These are phyloP conservation scores for Scalopus aquaticus DNA, from an alignment of 2,113 vertebrate species.

Conservation along the genomic window DNA sequence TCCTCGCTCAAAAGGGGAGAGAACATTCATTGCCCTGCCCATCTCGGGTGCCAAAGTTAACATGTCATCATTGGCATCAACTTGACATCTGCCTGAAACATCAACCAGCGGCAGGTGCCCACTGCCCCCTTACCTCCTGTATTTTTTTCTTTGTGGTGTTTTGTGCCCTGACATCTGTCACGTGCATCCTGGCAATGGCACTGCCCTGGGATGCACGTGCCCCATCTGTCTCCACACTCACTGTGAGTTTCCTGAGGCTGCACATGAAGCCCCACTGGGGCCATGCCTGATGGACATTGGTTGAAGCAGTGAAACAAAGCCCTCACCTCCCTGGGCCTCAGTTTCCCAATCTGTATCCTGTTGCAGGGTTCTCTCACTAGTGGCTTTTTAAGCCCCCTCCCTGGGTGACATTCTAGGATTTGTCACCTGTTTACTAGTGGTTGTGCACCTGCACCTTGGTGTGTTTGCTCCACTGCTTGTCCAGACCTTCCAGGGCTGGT, in stretches of 20 bases:
- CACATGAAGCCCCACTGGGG: not conserved
- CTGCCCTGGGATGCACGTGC: not conserved
- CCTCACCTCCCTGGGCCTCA: not conserved
- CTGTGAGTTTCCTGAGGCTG: not conserved
- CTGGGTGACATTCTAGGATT: not conserved
- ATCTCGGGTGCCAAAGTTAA: not conserved
- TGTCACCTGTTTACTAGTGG: not conserved
- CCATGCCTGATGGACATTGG: too few relatives aligned
- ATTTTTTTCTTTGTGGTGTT: not conserved
- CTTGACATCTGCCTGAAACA: not conserved
- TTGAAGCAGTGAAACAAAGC: not conserved
- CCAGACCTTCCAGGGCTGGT: slow-evolving; percentile 18
- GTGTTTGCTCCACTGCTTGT: not conserved
- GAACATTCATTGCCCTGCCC: not conserved
- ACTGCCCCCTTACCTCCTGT: not conserved
- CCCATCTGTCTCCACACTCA: not conserved
- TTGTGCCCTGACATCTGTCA: not conserved
- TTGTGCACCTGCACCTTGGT: slow-evolving; percentile 21
- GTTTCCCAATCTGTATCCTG: not conserved
- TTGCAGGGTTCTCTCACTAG: not conserved
- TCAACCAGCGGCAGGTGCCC: accelerated
- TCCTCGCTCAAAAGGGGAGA: not conserved
- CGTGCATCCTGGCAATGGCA: not conserved
- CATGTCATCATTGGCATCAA: not conserved
- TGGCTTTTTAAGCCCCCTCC: not conserved